Percentiles rank a stretch among this genome's conserved stretches.
Conservation (phyloP, 2,888 invertebrate species). For the Strigamia crassipes region DNA sequence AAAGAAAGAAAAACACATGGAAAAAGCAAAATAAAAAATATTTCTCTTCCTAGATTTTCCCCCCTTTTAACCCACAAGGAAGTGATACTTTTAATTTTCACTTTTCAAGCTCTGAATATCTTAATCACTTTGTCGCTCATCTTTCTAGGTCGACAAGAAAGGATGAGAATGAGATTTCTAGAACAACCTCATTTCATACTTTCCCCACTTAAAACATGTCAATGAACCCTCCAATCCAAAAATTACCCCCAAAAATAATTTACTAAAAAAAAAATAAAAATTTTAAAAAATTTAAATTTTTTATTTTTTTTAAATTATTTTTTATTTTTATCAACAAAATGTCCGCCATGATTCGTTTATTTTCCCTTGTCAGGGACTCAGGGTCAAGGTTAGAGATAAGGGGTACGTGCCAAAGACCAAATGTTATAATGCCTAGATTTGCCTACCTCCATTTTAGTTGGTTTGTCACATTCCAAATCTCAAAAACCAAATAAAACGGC, state of each 20-base stretch:
- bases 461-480: not conserved
- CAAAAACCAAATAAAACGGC: too few species aligned
- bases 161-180: constrained; percentile 28
- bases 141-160: constrained; percentile 38
- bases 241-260: not conserved
- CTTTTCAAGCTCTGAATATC: constrained; percentile 40
- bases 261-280: not conserved
- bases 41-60: not conserved
- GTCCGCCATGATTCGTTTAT: not conserved
- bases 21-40: not conserved
- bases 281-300: not conserved
- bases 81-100: not conserved
- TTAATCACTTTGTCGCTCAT: constrained; percentile 32
- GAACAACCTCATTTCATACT: constrained; percentile 39
- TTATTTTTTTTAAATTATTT: not conserved
- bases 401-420: not conserved
- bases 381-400: constrained; percentile 24
- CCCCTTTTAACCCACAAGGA: not conserved
- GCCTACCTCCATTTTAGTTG: not conserved
- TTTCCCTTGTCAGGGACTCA: not conserved
- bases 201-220: constrained; percentile 29
- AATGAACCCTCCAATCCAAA: not conserved
- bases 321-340: not conserved
- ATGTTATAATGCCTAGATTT: not conserved
- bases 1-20: not conserved